Evolutionary conservation across 2,888 invertebrate genomes (phyloP), one percentile per base, ranked within the genome.

Genomic region (Microctonus hyperodae): DNA sequence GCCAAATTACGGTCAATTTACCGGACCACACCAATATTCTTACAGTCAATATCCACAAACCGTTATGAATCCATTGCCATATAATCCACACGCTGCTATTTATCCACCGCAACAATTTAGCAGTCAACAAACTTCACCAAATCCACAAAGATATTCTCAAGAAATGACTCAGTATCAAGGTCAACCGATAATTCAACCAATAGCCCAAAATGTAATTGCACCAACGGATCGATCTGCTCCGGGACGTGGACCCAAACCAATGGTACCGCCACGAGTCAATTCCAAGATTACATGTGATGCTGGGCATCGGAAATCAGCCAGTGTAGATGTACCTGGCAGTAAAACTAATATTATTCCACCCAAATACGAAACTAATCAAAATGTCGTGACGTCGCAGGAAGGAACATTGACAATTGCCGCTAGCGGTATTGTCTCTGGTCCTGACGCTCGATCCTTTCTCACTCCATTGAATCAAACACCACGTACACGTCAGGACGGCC

Each of bases 181-280:
- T 1, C 83, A 83, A 40, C 83, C 83, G 6, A 83, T 83, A 22
- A 81, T 83, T 20, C 83, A 83, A 28, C 81, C 83, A 5, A 82
- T 82, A 20, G 79, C 83, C 0, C 82, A 82, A 67, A 83, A 81
- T 60, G 78, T 83, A 1, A 73, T 79, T n/a, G 66, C 75, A 0
- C 74, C 66, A 2, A 70, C 74, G 4, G 83, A 83, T 13, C 72
- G 80, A 62, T 69, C 76, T 0, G 70, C 75, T 0, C 76, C 70
- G 33, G 73, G 70, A 5, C 76, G 82, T 11, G 83, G 83, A 20
- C 83, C 83, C 0, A 83, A 83, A 59, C 83, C 83, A 0, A 78
- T 81, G 79, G 83, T 83, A 2, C 83, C 83, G 0, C 83, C 83
- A 0, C 75, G 83, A 5, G 79, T 77, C 0, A 83, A 80, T 65